Conservation (phyloP, 64 coral and sea anemone genomes). For the Pocillopora verrucosa region DNA sequence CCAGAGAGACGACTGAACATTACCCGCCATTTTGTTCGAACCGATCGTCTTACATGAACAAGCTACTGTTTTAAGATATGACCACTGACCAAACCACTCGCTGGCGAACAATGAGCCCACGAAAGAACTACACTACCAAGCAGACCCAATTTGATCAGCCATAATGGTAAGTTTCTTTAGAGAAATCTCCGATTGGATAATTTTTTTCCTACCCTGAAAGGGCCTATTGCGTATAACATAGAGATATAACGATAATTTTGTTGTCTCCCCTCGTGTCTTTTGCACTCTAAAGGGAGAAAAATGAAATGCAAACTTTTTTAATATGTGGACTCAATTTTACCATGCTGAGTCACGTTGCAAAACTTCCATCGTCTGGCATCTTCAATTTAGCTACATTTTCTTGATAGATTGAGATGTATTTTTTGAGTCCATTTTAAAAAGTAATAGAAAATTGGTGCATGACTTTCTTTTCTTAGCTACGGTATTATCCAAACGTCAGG, state of each 20-base stretch:
- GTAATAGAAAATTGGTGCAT: background rate
- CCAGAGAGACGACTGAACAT: background rate
- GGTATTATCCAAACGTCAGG: background rate
- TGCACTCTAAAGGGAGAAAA: background rate
- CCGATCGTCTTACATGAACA: background rate
- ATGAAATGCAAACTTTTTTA: background rate
- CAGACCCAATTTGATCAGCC: background rate
- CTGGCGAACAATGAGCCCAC: background rate
- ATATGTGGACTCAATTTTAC: conserved; percentile 15
- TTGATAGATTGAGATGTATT: background rate
- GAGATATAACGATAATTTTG: background rate
- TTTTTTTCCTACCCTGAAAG: background rate
- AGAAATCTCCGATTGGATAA: background rate
- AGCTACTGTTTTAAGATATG: background rate
- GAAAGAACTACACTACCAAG: background rate
- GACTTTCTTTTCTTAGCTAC: background rate
- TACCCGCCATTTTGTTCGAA: conserved; percentile 8
- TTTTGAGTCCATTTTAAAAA: background rate
- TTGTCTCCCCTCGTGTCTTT: background rate
- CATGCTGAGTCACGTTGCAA: conserved; percentile 61
- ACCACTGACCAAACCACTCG: background rate
- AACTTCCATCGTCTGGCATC: background rate
- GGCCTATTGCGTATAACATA: background rate
- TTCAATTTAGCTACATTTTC: background rate
- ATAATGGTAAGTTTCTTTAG: conserved; percentile 42